These are phyloP conservation scores for Helicolenus hilgendorfi DNA, from an alignment of 2,797 vertebrate genomes.

Conservation along the genomic window DNA sequence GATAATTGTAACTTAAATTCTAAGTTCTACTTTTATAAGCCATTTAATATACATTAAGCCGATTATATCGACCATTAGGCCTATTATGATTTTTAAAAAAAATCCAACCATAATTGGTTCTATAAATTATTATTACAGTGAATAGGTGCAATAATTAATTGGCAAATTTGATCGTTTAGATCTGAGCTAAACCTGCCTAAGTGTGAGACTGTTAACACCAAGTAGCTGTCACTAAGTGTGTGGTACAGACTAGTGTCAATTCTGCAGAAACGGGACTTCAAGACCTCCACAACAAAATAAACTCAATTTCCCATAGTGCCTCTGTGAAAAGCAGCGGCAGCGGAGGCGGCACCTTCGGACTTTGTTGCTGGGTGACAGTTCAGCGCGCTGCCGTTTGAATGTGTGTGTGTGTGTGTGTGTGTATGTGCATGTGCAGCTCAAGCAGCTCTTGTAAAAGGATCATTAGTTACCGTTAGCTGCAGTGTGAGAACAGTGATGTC, in stretches of 20 bases:
- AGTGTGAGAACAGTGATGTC: constrained; percentile 45
- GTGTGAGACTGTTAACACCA: neutral
- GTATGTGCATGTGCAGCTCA: neutral
- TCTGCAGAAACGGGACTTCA: neutral
- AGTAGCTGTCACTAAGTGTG: neutral
- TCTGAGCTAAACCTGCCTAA: neutral
- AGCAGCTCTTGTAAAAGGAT: constrained; percentile 36
- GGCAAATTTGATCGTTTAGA: neutral
- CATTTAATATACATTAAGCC: neutral
- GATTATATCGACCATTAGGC: neutral
- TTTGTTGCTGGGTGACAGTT: constrained; percentile 72
- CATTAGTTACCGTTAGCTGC: neutral
- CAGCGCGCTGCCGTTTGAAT: constrained; percentile 46
- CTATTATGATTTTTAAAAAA: neutral
- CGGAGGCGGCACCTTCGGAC: constrained; percentile 69
- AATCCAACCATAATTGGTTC: neutral
- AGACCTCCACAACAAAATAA: neutral
- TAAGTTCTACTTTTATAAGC: neutral
- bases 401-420: neutral
- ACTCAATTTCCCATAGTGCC: constrained; percentile 80
- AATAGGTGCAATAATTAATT: neutral
- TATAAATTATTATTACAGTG: too few species aligned
- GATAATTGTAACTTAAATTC: neutral
- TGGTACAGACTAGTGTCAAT: neutral
- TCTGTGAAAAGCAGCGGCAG: constrained; percentile 44